Base-by-base conservation (phyloP, 2,113 vertebrate species). In the Boleophthalmus pectinirostris region DNA sequence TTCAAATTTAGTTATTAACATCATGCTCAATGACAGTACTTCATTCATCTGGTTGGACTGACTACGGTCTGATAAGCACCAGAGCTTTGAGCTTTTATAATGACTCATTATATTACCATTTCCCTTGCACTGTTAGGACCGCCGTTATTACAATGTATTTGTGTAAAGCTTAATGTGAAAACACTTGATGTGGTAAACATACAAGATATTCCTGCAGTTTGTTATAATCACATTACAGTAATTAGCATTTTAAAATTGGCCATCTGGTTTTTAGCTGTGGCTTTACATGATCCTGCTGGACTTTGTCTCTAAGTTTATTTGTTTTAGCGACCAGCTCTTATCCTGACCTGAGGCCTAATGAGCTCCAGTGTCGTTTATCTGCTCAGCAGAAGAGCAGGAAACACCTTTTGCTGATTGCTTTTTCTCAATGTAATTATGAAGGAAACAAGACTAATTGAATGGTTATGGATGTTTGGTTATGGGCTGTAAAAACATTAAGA, bases 261-360 rank as follows among this genome's bases (percentile, higher is more conserved):
- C 89, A 90, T 90, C 85, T 89, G 88, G 82, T 87, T 85, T 81
- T 76, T 65, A 43, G 81, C 86, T 82, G 89, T 70, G 67, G 67
- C 83, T 80, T 65, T 64, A 87, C 87, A 90, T 88, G 70, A 87
- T 69, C 66, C 82, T 85, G 87, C 81, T 80, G 72, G 70, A 61
- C 82, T 89, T 89, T 86, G 82, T 89, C 77, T 45, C 80, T 71
- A 38, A 84, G 85, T 87, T 88, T 89, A 87, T 90, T 90, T 90
- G 89, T 88, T 90, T 87, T 90, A 87, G 83, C 83, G 89, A 89
- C 89, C 85, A 69, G 78, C 73, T 61, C 66, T 87, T 81, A 86
- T 86, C 72, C 78, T 85, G 79, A 85, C 86, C 86, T 63, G 68
- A 69, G 78, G 84, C 85, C 68, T 64, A 80, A 79, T 67, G 75